phyloP scores from a whole-genome alignment of 1,140 invertebrate species.

The Macrostomum lignano region DNA sequence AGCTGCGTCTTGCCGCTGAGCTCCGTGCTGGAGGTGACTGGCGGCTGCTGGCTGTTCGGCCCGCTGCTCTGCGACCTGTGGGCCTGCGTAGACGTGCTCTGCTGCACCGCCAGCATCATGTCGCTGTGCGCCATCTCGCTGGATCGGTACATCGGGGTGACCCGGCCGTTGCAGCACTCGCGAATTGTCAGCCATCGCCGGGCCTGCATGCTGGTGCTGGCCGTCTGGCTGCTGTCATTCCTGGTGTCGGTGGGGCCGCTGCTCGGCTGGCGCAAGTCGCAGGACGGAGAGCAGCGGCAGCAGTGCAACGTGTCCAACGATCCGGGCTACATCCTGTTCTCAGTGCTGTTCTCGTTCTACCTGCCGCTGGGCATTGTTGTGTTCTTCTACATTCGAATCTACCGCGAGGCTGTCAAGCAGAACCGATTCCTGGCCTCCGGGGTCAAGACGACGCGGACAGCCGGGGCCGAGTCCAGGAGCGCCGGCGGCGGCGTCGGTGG shows the following conservation, averaged over 20 bases:
- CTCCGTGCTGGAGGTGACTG: constrained; percentile 29
- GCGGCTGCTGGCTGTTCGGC: constrained; percentile 20
- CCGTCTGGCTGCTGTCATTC: constrained; percentile 80
- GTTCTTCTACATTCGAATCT: constrained; percentile 29
- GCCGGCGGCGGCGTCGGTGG: no score
- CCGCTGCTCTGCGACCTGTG: constrained; percentile 23
- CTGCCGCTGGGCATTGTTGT: constrained; percentile 29
- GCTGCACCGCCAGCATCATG: constrained; percentile 84
- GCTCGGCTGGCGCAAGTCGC: constrained; percentile 45
- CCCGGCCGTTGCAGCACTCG: constrained; percentile 13
- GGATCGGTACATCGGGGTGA: constrained; percentile 40
- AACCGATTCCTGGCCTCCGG: no score
- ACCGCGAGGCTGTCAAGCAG: constrained; percentile 17
- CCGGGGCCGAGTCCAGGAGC: no score
- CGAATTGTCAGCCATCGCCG: neutral
- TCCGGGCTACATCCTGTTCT: constrained; percentile 30
- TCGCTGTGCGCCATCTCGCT: constrained; percentile 79
- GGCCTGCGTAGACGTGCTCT: constrained; percentile 60
- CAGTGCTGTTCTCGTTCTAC: constrained; percentile 28
- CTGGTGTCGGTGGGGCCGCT: constrained; percentile 83
- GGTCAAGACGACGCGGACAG: no score
- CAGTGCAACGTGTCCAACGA: constrained; percentile 26
- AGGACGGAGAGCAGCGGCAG: no score
- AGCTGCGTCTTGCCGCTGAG: constrained; percentile 38
- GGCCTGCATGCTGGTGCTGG: constrained; percentile 58